Evolutionary conservation across 2,797 vertebrate species (phyloP), one percentile per base, ranked within the genome.

Genomic region (Astyanax mexicanus): DNA sequence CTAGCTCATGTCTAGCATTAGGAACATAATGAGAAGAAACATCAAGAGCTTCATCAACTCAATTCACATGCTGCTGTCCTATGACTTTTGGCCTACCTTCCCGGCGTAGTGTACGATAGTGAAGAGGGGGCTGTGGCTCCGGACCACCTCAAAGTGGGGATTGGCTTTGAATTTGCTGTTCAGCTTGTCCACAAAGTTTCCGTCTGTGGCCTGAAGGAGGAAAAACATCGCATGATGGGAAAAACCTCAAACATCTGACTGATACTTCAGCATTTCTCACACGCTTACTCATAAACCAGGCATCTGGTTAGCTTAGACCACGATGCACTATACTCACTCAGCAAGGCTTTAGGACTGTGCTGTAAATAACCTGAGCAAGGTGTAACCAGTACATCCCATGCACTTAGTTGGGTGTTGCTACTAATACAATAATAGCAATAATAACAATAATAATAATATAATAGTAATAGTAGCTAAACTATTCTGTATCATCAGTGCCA

Each of bases 111-210:
- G 93, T 58, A 90, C 13, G 44, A 94, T 85, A 5, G 84, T 88
- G 80, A 94, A 93, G 7, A 86, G 81, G 44, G 90, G 88, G 54
- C 83, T 86, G 78, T 0, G 74, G 47, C 88, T 89, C 64, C 86
- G 85, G 4, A 72, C 77, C 21, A 88, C 78, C 62, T 94, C 90
- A 67, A 87, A 93, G 75, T 91, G 83, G 15, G 76, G 69, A 67
- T 82, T 90, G 2, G 79, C 72, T 57, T 91, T 91, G 73, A 93
- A 93, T 65, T 80, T 92, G 81, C 76, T 84, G 75, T 89, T 92
- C 40, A 94, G 74, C 80, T 94, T 94, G 77, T 94, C 92, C 79
- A 94, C 91, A 85, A 94, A 93, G 0, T 89, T 88, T 58, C 81
- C 86, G 78, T 93, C 92, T 51, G 91, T 90, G 45, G 91, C 93